Evolutionary conservation across 2,113 vertebrate species (phyloP).

Genomic region (Canis aureus): DNA sequence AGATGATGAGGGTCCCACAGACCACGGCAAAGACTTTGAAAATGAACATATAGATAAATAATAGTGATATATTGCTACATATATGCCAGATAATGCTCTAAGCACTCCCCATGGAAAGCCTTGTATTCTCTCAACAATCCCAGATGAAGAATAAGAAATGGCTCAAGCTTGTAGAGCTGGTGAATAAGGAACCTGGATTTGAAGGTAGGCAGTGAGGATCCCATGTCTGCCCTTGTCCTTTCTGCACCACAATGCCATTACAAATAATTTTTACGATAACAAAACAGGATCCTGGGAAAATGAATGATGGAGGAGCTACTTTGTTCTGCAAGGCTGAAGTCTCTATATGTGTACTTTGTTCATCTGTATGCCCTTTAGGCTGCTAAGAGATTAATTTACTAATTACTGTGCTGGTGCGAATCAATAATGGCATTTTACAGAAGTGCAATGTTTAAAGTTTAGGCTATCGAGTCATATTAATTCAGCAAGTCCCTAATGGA

Average conservation of each 20-base stretch:
- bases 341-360: neutral
- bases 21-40: neutral
- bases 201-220: fast-evolving
- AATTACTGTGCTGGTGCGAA: neutral
- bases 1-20: fast-evolving
- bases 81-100: neutral
- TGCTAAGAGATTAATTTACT: slow-evolving; percentile 55
- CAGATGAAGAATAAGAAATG: neutral
- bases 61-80: neutral
- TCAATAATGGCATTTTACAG: slow-evolving; percentile 55
- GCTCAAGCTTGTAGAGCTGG: neutral
- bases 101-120: neutral
- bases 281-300: neutral
- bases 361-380: neutral
- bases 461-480: neutral
- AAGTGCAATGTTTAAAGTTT: slow-evolving; percentile 32
- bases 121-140: neutral
- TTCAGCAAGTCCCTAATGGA: neutral
- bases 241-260: fast-evolving
- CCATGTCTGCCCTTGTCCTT: fast-evolving
- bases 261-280: no score
- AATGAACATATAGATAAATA: neutral
- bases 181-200: neutral
- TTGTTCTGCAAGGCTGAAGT: neutral
- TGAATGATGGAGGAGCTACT: fast-evolving